These are phyloP conservation scores for Napeogenes inachia DNA, from an alignment of 2,888 invertebrate genomes.

Conservation along the genomic window DNA sequence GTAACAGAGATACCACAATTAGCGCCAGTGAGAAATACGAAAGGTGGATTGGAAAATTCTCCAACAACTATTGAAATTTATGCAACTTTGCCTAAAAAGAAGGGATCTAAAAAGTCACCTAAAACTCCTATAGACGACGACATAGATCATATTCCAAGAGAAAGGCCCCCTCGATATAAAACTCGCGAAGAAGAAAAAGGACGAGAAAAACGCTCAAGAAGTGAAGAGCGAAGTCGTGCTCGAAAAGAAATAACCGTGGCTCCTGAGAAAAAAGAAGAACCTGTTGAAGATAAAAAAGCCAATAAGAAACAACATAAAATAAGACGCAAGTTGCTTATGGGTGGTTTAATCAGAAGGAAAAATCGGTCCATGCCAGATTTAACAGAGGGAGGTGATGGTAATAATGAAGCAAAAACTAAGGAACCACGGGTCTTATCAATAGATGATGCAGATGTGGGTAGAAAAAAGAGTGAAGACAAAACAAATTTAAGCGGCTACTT, in stretches of 20 bases:
- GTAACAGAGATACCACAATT: conserved; percentile 76
- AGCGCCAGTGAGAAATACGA: conserved; percentile 85
- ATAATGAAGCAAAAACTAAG: conserved; percentile 55
- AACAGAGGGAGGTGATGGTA: conserved; percentile 84
- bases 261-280: conserved; percentile 80
- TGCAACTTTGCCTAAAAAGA: conserved; percentile 93
- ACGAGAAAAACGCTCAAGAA: conserved; percentile 87
- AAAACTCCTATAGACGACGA: conserved; percentile 83
- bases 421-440: conserved; percentile 75
- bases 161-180: conserved; percentile 84
- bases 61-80: conserved; percentile 91
- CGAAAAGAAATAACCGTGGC: conserved; percentile 84
- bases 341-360: conserved; percentile 90
- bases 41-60: conserved; percentile 85
- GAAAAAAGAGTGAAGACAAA: conserved; percentile 79
- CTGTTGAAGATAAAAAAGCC: conserved; percentile 82
- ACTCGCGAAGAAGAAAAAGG: conserved; percentile 83
- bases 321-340: conserved; percentile 90
- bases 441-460: conserved; percentile 87
- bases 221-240: conserved; percentile 90
- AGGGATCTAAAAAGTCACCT: conserved; percentile 82
- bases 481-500: conserved; percentile 86
- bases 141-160: conserved; percentile 83
- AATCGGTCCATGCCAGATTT: conserved; percentile 95
- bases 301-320: conserved; percentile 95